These are phyloP conservation scores for Anguilla obscura DNA, from an alignment of 2,797 vertebrate genomes.

Conservation along the genomic window DNA sequence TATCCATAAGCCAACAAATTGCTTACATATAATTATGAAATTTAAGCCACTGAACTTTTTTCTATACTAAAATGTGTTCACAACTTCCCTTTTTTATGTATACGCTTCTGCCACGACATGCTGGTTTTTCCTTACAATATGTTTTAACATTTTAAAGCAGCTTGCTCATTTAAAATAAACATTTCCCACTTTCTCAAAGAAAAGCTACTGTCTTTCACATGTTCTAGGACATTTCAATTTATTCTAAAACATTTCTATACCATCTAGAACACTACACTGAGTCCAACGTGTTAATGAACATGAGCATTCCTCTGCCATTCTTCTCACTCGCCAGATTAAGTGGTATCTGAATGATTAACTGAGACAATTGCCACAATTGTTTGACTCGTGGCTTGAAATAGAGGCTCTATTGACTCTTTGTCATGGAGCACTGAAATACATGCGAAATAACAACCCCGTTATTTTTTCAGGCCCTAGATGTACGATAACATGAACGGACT, in stretches of 20 bases:
- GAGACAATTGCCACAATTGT: neutral
- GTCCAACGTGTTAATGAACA: neutral
- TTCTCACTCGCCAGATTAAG: neutral
- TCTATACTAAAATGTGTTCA: neutral
- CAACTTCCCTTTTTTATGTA: neutral
- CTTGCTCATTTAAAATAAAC: neutral
- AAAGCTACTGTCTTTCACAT: neutral
- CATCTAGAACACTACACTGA: neutral
- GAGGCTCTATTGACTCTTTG: neutral
- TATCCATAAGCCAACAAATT: too few species aligned
- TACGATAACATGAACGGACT: neutral
- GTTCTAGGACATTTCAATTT: neutral
- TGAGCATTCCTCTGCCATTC: neutral
- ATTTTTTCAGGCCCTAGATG: neutral
- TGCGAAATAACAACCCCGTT: neutral
- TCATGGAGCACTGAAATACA: neutral
- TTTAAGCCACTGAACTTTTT: too few species aligned
- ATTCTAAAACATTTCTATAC: neutral
- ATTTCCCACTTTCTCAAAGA: neutral
- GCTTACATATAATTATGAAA: too few species aligned
- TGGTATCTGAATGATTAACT: neutral
- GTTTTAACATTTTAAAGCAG: too few species aligned
- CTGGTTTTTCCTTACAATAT: too few species aligned
- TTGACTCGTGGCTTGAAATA: neutral
- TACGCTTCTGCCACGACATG: too few species aligned